Base-by-base conservation (phyloP, 2,797 vertebrate genomes). In the Iguana delicatissima region DNA sequence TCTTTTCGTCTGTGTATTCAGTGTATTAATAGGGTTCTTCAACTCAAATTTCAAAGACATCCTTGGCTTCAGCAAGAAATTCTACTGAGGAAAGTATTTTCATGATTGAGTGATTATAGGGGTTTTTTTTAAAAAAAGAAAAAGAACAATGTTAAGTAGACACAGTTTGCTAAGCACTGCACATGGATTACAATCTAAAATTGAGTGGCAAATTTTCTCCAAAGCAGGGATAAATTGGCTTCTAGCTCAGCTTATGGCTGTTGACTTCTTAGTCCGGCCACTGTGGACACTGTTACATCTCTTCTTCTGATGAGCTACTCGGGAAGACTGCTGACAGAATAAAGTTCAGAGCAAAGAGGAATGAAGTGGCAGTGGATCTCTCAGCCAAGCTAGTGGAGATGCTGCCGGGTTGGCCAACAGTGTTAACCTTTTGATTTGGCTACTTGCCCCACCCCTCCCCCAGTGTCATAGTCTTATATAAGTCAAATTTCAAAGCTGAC, bases 51-150 rank as follows among this genome's bases (percentile, higher is more conserved):
- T 6, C 3, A 80, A 80, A 80, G 6, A 80, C 3, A 5, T 26
- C 32, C 38, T 55, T 80, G 59, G 52, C 32, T 88, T 26, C 20
- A 52, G 42, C 46, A 87, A 24, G 35, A 22, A 5, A 14, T 38
- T 73, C 18, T 85, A 35, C 9, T 35, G 32, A n/a, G n/a, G 50
- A 73, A 85, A 73, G n/a, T 55, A 85, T 85, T 85, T 85, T 85
- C 50, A 72, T 26, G 18, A 85, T 38, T 16, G 5, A 22, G 52
- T n/a, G 50, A 13, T 22, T 3, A n/a, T 55, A 57, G 29, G 29
- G 16, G 57, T 20, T 81, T 57, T 83, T 83, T 83, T 83, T 1
- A 80, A 55, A 55, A 6, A n/a, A 6, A 4, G 4, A 46, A 46
- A 46, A 46, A 46, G 42, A 46, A 46, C 42, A 46, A 14, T 80